phyloP scores from a whole-genome alignment of 2,113 vertebrate species.

The Notarius lentiginosus region DNA sequence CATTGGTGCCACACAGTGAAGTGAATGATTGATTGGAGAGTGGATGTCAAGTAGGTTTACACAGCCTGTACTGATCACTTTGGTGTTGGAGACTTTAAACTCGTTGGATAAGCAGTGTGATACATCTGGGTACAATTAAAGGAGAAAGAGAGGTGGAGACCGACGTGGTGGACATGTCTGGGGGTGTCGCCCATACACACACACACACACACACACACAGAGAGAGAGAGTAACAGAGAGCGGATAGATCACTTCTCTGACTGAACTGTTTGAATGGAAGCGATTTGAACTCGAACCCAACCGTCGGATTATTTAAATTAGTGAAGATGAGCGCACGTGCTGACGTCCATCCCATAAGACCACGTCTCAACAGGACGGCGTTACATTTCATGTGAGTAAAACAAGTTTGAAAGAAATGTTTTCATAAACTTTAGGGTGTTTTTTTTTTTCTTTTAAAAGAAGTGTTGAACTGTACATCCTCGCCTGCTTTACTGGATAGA shows the following conservation, averaged over 20 bases:
- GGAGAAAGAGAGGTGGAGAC: slow-evolving; percentile 31
- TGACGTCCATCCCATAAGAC: slow-evolving; percentile 44
- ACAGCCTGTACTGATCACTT: neutral
- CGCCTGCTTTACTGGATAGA: neutral
- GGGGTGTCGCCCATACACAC: slow-evolving; percentile 58
- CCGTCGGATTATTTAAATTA: slow-evolving; percentile 1
- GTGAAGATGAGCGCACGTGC: slow-evolving; percentile 62
- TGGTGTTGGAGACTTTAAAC: neutral
- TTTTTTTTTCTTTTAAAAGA: too few relatives aligned
- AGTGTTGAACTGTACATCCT: neutral
- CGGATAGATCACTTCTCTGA: slow-evolving; percentile 22
- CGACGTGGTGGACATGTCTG: slow-evolving; percentile 33
- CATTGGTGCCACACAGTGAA: neutral
- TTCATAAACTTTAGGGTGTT: neutral
- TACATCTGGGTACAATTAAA: slow-evolving; percentile 38
- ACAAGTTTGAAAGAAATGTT: neutral
- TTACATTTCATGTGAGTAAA: slow-evolving; percentile 34
- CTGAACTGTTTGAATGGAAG: slow-evolving; percentile 44
- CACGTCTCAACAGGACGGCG: slow-evolving; percentile 47
- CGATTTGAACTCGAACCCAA: slow-evolving; percentile 28
- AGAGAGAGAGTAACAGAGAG: slow-evolving; percentile 6
- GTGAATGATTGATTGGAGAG: neutral
- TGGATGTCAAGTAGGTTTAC: too few relatives aligned
- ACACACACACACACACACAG: neutral
- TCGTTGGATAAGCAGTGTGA: slow-evolving; percentile 2